Conservation (phyloP, 2,888 invertebrate genomes). For the Phaedon cochleariae region DNA sequence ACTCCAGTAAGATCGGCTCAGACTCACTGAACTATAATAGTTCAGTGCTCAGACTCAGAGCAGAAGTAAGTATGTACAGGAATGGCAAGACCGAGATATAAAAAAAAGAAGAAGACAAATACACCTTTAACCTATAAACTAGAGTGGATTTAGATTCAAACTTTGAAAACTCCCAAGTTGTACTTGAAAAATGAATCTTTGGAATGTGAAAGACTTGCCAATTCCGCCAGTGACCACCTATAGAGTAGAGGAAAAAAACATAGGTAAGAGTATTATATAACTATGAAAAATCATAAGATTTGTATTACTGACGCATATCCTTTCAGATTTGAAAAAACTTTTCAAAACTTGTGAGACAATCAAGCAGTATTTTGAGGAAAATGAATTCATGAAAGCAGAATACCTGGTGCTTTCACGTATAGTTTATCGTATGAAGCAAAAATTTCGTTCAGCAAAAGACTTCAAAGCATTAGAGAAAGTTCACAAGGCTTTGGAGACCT, state of each 20-base stretch:
- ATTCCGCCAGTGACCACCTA: slow-evolving; percentile 47
- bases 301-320: background rate
- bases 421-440: slow-evolving; percentile 58
- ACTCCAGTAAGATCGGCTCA: too few species aligned
- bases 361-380: slow-evolving; percentile 46
- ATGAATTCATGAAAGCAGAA: slow-evolving; percentile 57
- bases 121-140: too few species aligned
- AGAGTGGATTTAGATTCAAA: too few species aligned
- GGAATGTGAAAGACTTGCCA: slow-evolving; percentile 48
- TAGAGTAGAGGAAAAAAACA: slow-evolving; percentile 33
- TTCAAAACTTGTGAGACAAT: slow-evolving; percentile 42
- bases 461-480: slow-evolving; percentile 63
- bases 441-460: slow-evolving; percentile 64
- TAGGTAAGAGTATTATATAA: slow-evolving; percentile 36
- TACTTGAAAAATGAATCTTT: slow-evolving; percentile 38
- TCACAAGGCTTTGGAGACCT: slow-evolving; percentile 60
- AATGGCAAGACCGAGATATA: too few species aligned
- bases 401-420: slow-evolving; percentile 56
- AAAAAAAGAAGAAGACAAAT: too few species aligned
- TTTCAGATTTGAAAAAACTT: slow-evolving; percentile 47
- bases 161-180: too few species aligned
- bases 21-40: too few species aligned
- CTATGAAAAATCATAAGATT: background rate
- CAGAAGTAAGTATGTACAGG: too few species aligned
- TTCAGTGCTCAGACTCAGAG: too few species aligned